Evolutionary conservation across 2,113 vertebrate species (phyloP).

Genomic region (Oryzias curvinotus): DNA sequence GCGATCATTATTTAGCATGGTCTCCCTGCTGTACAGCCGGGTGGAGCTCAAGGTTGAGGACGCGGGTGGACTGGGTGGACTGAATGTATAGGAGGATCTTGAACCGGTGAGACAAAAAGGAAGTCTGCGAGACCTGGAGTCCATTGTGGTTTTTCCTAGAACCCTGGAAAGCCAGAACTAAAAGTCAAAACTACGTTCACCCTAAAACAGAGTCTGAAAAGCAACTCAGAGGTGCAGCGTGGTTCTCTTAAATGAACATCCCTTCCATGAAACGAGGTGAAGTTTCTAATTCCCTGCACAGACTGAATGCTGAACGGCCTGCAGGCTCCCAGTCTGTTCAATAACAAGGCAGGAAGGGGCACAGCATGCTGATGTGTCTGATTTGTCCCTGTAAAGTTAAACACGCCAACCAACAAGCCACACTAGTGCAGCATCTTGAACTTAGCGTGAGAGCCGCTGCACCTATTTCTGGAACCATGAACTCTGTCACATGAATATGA

Average conservation of each 20-base stretch:
- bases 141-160: slow-evolving; percentile 79
- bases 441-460: slow-evolving; percentile 19
- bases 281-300: not conserved
- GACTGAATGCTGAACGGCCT: not conserved
- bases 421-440: slow-evolving; percentile 22
- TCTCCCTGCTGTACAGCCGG: slow-evolving; percentile 73
- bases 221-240: not conserved
- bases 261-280: slow-evolving; percentile 3
- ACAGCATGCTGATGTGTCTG: not conserved
- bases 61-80: slow-evolving; percentile 48
- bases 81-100: slow-evolving; percentile 60
- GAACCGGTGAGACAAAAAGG: slow-evolving; percentile 84
- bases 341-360: not conserved
- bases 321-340: not conserved
- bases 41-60: slow-evolving; percentile 66
- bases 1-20: slow-evolving; percentile 77
- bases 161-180: slow-evolving; percentile 13
- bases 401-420: slow-evolving; percentile 36
- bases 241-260: not conserved
- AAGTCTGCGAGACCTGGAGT: slow-evolving; percentile 89
- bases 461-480: slow-evolving; percentile 57
- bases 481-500: slow-evolving; percentile 58
- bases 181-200: not conserved
- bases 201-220: not conserved
- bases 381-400: slow-evolving; percentile 53